Evolutionary conservation across 2,113 vertebrate species (phyloP), one percentile per base, ranked within the genome.

Genomic region (Plotosus lineatus): DNA sequence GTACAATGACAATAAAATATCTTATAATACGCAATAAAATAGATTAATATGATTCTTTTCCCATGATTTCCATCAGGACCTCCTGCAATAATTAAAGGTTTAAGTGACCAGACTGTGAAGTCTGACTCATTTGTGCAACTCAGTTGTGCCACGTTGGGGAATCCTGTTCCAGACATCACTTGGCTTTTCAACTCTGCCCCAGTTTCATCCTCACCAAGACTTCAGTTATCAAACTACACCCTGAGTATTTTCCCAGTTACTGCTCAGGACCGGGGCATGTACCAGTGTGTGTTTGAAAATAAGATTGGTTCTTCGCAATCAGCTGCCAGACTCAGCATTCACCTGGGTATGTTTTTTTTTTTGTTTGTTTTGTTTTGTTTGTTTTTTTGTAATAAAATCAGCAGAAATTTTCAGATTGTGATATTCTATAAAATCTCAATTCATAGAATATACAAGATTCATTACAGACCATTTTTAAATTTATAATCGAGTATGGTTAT

Each of bases 211-310:
- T 97, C 96, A 3, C 60, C 85, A 0, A 94, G 87, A 4, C 89
- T 94, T 7, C 87, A 91, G 10, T 83, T 83, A 0, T 38, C 69
- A 0, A 95, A 91, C 6, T 92, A 86, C 72, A 90, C 85, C 0
- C 87, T 99, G 33, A 65, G 42, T 1, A 92, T 99, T 74, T 79
- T 56, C 0, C 87, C 85, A 0, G 86, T 95, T 74, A 89, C 85
- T 2, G 33, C 6, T 1, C 88, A 86, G 85, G 96, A 99, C 71
- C 88, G 92, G 0, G 98, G 98, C 38, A 75, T 98, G 44, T 99
- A 96, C 87, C 97, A 99, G 88, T 99, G 98, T 50, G 26, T 96
- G 23, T 90, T 93, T 6, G 90, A 92, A 86, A 99, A 99, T 0
- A 91, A 91, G 0, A 79, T 96, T 46, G 93, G 95, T 33, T 94